Conservation (phyloP, 2,888 invertebrate genomes). For the Pterostichus niger region DNA sequence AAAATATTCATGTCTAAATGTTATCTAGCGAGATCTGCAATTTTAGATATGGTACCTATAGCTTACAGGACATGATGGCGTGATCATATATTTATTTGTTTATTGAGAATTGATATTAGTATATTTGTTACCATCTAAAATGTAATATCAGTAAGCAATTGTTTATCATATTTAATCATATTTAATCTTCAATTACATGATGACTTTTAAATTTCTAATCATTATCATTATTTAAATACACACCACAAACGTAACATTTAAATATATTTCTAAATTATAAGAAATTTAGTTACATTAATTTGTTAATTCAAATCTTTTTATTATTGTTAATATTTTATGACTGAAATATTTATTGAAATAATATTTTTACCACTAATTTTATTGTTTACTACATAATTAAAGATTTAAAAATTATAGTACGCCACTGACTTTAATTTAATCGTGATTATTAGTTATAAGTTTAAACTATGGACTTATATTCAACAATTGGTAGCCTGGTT, state of each 20-base stretch:
- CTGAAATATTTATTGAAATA: background rate
- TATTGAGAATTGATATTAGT: too few species aligned
- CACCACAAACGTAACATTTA: background rate
- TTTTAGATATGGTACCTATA: too few species aligned
- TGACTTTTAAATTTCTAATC: background rate
- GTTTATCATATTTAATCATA: background rate
- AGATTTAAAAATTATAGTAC: background rate
- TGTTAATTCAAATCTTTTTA: background rate
- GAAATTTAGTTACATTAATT: too few species aligned
- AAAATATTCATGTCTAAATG: too few species aligned
- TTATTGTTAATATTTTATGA: background rate
- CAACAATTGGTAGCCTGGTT: background rate
- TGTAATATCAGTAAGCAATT: background rate
- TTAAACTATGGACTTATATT: background rate
- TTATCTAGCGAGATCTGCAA: too few species aligned
- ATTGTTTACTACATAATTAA: background rate
- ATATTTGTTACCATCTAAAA: background rate
- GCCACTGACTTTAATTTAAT: conserved; percentile 32
- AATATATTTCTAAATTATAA: too few species aligned
- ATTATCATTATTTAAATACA: background rate
- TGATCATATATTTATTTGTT: too few species aligned
- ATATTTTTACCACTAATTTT: background rate
- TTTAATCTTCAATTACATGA: background rate
- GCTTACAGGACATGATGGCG: too few species aligned
- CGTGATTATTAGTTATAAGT: background rate